A percentile compares a stretch with the other conserved stretches of the same genome.
phyloP scores from a whole-genome alignment of 2,797 vertebrate genomes.

The Octomys mimax region DNA sequence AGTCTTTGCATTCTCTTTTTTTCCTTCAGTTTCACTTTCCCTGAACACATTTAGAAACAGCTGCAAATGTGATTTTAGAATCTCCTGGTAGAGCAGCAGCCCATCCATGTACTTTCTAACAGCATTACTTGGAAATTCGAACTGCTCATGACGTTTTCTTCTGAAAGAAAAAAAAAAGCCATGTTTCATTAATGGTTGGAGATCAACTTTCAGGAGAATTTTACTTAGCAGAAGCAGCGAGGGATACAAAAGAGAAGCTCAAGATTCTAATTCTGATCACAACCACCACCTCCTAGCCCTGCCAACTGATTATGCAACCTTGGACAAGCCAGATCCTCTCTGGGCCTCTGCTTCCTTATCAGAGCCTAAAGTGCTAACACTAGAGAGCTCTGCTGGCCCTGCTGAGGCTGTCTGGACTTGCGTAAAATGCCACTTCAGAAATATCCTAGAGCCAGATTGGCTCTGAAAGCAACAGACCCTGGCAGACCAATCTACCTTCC shows the following conservation, averaged over 20 bases:
- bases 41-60: neutral
- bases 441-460: neutral
- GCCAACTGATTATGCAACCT: neutral
- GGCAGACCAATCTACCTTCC: neutral
- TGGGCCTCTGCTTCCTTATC: neutral
- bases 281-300: too few relatives aligned
- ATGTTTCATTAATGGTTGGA: neutral
- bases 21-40: neutral
- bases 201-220: constrained; percentile 3
- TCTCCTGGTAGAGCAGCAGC: neutral
- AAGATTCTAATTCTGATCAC: neutral
- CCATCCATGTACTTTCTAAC: neutral
- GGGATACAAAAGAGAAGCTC: neutral
- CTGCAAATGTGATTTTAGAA: neutral
- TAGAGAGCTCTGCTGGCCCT: neutral
- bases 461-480: neutral
- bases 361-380: neutral
- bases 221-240: neutral
- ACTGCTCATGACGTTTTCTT: neutral
- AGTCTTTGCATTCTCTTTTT: neutral
- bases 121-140: neutral
- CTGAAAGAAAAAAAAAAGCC: neutral
- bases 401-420: neutral
- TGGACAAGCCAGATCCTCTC: neutral
- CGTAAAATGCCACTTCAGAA: neutral